Conservation (phyloP, 2,888 invertebrate species). For the Scaptomyza tumidula region DNA sequence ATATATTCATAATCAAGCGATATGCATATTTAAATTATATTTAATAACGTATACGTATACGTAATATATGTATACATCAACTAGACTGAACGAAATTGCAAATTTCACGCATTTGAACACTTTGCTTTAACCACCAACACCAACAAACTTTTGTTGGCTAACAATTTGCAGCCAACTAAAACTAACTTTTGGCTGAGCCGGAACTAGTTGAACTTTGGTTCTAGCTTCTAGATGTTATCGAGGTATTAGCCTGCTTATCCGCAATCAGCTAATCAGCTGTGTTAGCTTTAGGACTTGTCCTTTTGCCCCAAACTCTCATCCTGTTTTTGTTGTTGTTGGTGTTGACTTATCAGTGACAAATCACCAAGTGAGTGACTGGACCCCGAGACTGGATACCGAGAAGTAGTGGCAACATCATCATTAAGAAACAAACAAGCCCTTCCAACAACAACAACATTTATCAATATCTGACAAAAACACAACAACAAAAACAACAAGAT, state of each 20-base stretch:
- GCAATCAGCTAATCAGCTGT: constrained; percentile 41
- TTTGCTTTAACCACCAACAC: not conserved
- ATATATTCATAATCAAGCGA: not conserved
- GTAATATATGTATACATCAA: not conserved
- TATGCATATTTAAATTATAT: too few species aligned
- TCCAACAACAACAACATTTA: constrained; percentile 61
- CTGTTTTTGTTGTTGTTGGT: constrained; percentile 23
- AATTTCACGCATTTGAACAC: not conserved
- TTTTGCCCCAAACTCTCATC: constrained; percentile 9
- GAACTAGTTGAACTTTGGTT: constrained; percentile 1
- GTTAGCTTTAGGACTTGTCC: constrained; percentile 7
- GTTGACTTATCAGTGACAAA: constrained; percentile 69
- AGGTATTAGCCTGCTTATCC: constrained; percentile 31
- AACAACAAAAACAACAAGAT: constrained; percentile 16
- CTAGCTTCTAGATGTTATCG: constrained; percentile 17
- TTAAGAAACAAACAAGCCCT: constrained; percentile 53
- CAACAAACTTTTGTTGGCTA: constrained; percentile 22
- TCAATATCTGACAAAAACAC: constrained; percentile 53
- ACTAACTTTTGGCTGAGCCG: constrained; percentile 10
- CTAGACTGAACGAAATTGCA: too few species aligned
- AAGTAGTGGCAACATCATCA: constrained; percentile 51
- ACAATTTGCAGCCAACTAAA: constrained; percentile 10
- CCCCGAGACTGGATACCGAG: too few species aligned
- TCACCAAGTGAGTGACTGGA: constrained; percentile 56
- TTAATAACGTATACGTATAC: constrained; percentile 2